phyloP scores from a whole-genome alignment of 2,888 invertebrate genomes.

The Hyalella azteca region DNA sequence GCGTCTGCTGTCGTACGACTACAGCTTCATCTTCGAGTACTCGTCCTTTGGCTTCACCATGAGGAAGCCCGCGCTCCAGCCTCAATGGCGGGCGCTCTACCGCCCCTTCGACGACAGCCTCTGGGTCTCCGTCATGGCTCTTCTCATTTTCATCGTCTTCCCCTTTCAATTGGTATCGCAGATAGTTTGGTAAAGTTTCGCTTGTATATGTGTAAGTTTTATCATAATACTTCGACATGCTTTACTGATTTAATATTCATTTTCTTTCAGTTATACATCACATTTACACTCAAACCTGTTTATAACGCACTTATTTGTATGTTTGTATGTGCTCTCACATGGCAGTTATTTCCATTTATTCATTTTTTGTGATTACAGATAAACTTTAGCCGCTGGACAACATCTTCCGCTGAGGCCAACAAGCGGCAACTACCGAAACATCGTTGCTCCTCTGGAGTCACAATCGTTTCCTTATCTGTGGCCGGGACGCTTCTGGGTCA shows the following conservation, averaged over 20 bases:
- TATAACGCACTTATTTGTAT: no score
- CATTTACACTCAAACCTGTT: no score
- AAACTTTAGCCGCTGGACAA: neutral
- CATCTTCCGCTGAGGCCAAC: neutral
- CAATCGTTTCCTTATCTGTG: neutral
- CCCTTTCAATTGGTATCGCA: neutral
- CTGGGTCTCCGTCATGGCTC: slow-evolving; percentile 40
- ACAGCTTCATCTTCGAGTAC: slow-evolving; percentile 43
- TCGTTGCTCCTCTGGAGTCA: neutral
- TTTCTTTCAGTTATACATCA: no score
- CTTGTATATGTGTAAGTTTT: no score
- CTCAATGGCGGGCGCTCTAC: slow-evolving; percentile 48
- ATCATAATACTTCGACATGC: no score
- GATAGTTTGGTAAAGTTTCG: no score
- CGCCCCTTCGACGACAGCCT: slow-evolving; percentile 41
- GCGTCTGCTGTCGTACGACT: slow-evolving; percentile 42
- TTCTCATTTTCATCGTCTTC: slow-evolving; percentile 25
- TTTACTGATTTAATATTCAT: no score
- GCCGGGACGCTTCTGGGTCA: slow-evolving; percentile 40
- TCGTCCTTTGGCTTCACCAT: slow-evolving; percentile 47
- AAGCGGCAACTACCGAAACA: no score
- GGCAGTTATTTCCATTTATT: no score
- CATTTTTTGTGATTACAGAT: neutral
- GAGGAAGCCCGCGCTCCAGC: slow-evolving; percentile 43
- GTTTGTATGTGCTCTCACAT: no score